Base-by-base conservation (phyloP, 2,888 invertebrate genomes). In the Lasioglossum leucozonium region DNA sequence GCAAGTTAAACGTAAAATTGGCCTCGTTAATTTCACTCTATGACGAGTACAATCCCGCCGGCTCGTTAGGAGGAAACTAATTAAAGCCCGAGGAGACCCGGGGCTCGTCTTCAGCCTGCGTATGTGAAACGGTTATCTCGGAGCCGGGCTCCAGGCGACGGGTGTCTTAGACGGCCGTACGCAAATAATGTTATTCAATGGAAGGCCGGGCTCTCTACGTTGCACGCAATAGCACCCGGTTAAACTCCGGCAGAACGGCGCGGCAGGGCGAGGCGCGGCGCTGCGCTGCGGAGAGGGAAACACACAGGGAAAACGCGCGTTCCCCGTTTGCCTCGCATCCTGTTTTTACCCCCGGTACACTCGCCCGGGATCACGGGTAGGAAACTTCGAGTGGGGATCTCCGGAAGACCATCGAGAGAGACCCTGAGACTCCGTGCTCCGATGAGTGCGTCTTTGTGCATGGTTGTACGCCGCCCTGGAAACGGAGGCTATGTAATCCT, bases 1-100 rank as follows among this genome's bases (percentile, higher is more conserved):
- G 62, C 37, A 84, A 85, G 85, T 87, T 90, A 90, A 90, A 90
- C 82, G 85, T 85, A 85, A 90, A 90, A 90, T 90, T 89, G 90
- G 86, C 78, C 87, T 86, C 86, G 89, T 90, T 90, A 90, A 89
- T 90, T 87, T 86, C 84, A 58, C 81, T 82, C 81, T 88, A 88
- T 87, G 89, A 87, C 85, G 86, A 89, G 83, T 82, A 84, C 88
- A 84, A 84, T 86, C 75, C 79, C 40, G 67, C 37, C 75, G 67
- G 67, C 84, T 89, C 89, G 87, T 89, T 89, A 86, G 79, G 86
- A 82, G 82, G 74, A 67, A 79, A 79, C 85, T 86, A 86, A 85
- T 86, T 85, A 82, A 85, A 74, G 71, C 78, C 71, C 47, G 75
- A 80, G 79, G 62, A n/a, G n/a, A 76, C 74, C 37, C 67, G 16